A percentile compares a stretch with the other conserved stretches of the same genome.
These are phyloP conservation scores for Microtus oregoni DNA, from an alignment of 2,113 vertebrate species.

Conservation along the genomic window DNA sequence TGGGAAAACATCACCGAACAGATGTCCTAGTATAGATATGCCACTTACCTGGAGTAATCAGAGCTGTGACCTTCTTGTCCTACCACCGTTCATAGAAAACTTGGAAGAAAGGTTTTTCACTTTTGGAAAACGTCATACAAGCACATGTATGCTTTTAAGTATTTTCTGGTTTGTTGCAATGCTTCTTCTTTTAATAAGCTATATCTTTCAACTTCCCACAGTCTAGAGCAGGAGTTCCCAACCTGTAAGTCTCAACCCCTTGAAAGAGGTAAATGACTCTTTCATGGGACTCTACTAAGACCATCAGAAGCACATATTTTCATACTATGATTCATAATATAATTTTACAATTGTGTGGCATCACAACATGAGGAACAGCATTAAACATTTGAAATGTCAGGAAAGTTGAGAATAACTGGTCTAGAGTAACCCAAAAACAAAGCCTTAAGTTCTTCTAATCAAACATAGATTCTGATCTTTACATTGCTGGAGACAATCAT, in stretches of 20 bases:
- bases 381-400: background rate
- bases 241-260: too few species aligned
- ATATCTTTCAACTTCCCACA: background rate
- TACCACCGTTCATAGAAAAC: background rate
- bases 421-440: background rate
- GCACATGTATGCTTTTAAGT: background rate
- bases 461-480: background rate
- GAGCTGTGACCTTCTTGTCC: background rate
- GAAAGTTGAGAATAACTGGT: background rate
- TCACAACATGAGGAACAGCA: background rate
- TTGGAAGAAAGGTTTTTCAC: background rate
- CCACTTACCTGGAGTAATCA: background rate
- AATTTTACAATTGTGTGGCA: background rate
- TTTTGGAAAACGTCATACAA: background rate
- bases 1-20: background rate
- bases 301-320: background rate
- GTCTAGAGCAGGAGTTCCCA: background rate
- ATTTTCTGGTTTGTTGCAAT: background rate
- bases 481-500: background rate
- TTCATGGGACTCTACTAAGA: background rate
- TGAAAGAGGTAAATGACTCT: background rate
- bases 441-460: background rate
- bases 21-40: background rate
- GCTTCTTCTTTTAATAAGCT: background rate
- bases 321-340: background rate